These are phyloP conservation scores for Hystrix cristata DNA, from an alignment of 2,113 vertebrate species.

Conservation along the genomic window DNA sequence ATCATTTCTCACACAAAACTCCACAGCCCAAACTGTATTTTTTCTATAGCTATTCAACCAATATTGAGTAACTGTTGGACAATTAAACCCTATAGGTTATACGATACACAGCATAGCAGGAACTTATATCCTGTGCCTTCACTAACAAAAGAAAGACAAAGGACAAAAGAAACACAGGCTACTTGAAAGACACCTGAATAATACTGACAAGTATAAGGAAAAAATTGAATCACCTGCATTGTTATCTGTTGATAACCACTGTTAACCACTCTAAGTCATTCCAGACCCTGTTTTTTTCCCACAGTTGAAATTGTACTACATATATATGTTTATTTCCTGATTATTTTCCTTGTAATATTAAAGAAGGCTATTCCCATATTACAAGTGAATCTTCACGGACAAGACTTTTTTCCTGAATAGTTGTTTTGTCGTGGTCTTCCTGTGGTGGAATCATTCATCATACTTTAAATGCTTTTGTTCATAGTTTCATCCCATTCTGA, in stretches of 20 bases:
- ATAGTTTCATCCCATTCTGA: slow-evolving; percentile 9
- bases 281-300: neutral
- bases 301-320: neutral
- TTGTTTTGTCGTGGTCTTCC: slow-evolving; percentile 5
- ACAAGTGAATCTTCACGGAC: neutral
- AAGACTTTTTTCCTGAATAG: slow-evolving; percentile 4
- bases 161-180: neutral
- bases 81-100: neutral
- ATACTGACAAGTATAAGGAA: neutral
- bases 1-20: neutral
- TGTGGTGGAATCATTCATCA: slow-evolving; percentile 30
- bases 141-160: neutral
- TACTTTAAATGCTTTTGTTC: slow-evolving; percentile 51
- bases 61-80: neutral
- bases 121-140: neutral
- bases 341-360: slow-evolving; percentile 21
- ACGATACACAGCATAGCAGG: neutral
- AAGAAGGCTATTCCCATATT: neutral
- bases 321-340: neutral
- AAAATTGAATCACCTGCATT: neutral
- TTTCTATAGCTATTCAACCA: neutral
- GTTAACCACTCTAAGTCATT: neutral
- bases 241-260: neutral
- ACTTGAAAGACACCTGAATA: neutral
- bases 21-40: neutral